Base-by-base conservation (phyloP, 1,140 invertebrate species). In the Riptortus pedestris region DNA sequence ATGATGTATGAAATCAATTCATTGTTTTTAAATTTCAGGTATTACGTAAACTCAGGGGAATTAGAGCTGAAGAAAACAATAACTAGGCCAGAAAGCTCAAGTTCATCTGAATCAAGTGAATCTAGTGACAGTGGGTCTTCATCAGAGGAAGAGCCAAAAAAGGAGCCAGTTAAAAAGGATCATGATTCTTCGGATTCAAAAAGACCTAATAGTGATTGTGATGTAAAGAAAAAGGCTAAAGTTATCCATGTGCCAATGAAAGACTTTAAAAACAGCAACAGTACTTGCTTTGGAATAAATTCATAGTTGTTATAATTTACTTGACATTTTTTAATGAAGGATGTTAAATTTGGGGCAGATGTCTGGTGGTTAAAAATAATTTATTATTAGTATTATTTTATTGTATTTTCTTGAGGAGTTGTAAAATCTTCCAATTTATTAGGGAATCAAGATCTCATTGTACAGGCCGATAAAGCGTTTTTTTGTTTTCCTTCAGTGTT, bases 41-140 rank as follows among this genome's bases (percentile, higher is more conserved):
- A 55, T 26, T 55, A 55, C 14, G 24, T 55, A 14, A 55, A 55
- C 26, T 55, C 51, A 24, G 51, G 51, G 22, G 51, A 55, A 4
- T 55, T 55, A 26, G 51, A 24, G 24, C 24, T 55, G 4, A 55
- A 55, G 51, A 55, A 26, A 26, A 24, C 51, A 4, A 7, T 38
- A 38, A 26, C 20, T 24, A 27, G 24, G 4, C 51, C 22, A 24
- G 51, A 22, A 55, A 55, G 12, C 22, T 26, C 20, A 55, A 24
- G 14, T 9, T 22, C 18, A 24, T 55, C 51, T 24, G 18, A 14
- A 24, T 16, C 14, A 7, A 2, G 26, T 27, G 51, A 55, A 2
- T 24, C 51, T 55, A 26, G 24, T 24, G 18, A 1, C 4, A 24
- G 20, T 24, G 18, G 14, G 2, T 22, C 18, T 24, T 55, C 51